phyloP scores from a whole-genome alignment of 2,113 vertebrate species.

The Periophthalmodon schlosseri region DNA sequence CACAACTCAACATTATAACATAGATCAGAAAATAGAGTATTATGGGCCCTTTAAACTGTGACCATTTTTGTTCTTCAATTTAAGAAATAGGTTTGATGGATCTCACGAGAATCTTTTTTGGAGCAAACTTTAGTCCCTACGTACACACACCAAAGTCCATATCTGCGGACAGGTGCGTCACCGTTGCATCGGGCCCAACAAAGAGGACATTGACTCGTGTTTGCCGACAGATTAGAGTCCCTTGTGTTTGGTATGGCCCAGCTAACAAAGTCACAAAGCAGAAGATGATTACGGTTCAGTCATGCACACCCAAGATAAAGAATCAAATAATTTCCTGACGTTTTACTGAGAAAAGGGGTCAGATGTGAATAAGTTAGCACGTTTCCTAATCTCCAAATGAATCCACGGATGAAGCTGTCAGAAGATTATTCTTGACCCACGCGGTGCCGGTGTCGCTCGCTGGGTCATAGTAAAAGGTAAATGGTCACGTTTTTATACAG shows the following conservation, averaged over 20 bases:
- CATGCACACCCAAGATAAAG: constrained; percentile 5
- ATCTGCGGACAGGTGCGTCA: constrained; percentile 5
- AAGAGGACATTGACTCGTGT: constrained; percentile 13
- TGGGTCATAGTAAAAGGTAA: too few species aligned
- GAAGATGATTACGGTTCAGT: neutral
- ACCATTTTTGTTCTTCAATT: too few species aligned
- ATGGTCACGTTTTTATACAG: too few species aligned
- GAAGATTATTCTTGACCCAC: neutral
- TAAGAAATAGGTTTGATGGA: too few species aligned
- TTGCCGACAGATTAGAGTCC: constrained; percentile 4
- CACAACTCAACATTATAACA: too few species aligned
- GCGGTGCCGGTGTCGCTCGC: neutral
- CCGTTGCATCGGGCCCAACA: neutral
- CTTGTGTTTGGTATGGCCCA: neutral
- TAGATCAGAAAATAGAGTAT: too few species aligned
- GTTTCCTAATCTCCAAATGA: neutral
- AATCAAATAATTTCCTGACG: constrained; percentile 3
- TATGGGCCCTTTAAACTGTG: too few species aligned
- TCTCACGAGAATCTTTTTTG: neutral
- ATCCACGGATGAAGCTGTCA: neutral
- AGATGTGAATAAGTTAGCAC: neutral
- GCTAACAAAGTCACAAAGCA: constrained; percentile 1
- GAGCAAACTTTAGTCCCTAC: constrained; percentile 1
- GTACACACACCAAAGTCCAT: constrained; percentile 7
- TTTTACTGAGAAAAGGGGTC: neutral